Percentiles rank a stretch among this genome's conserved stretches.
phyloP scores from a whole-genome alignment of 2,888 invertebrate genomes.

The Colletes collaris region DNA sequence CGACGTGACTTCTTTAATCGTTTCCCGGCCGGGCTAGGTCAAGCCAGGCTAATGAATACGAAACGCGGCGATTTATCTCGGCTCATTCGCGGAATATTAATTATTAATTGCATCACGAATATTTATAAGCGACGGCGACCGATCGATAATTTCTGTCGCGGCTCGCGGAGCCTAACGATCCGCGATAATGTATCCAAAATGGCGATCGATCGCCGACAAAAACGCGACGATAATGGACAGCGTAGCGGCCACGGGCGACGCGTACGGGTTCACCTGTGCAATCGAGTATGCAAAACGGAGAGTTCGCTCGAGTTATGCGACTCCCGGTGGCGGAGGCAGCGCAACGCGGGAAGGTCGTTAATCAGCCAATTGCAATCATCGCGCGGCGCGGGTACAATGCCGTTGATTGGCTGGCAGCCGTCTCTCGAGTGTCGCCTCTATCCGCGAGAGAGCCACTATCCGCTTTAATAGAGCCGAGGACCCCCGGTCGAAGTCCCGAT shows the following conservation, averaged over 20 bases:
- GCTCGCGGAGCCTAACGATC: conserved; percentile 37
- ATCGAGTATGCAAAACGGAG: conserved; percentile 70
- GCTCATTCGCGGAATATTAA: conserved; percentile 56
- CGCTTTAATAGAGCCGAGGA: conserved; percentile 29
- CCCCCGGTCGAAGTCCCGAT: conserved; percentile 29
- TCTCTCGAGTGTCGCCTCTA: conserved; percentile 59
- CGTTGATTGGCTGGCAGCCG: conserved; percentile 54
- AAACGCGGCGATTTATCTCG: conserved; percentile 49
- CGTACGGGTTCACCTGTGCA: conserved; percentile 41
- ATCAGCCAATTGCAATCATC: conserved; percentile 68
- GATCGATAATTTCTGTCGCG: conserved; percentile 55
- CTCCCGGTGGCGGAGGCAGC: conserved; percentile 34
- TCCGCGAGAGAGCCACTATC: conserved; percentile 39
- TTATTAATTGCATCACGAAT: conserved; percentile 58
- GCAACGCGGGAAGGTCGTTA: conserved; percentile 57
- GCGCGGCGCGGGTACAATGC: conserved; percentile 47
- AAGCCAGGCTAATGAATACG: conserved; percentile 32
- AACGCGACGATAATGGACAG: conserved; percentile 58
- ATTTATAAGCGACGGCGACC: conserved; percentile 42
- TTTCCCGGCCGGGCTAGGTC: neutral
- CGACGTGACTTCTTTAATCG: conserved; percentile 3
- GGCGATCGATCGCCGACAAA: conserved; percentile 55
- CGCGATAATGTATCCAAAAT: conserved; percentile 66
- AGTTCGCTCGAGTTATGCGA: conserved; percentile 59
- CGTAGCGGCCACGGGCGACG: conserved; percentile 21